Evolutionary conservation across 2,797 vertebrate species (phyloP).

Genomic region (Darevskia mixta): DNA sequence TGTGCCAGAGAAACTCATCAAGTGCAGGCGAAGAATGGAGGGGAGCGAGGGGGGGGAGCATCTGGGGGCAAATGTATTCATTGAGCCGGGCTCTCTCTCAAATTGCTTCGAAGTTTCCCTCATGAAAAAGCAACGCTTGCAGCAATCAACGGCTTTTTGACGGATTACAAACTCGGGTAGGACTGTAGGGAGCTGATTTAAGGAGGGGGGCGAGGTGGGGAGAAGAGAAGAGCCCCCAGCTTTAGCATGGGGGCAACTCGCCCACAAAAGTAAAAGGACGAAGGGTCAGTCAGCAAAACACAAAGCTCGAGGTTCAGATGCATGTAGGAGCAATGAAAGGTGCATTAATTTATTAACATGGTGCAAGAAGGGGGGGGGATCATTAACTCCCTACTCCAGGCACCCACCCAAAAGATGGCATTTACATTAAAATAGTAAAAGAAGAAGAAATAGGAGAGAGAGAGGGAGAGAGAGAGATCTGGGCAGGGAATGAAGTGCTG

Average conservation of each 20-base stretch:
- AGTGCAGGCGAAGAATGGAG: constrained; percentile 84
- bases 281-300: constrained; percentile 65
- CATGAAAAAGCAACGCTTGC: constrained; percentile 87
- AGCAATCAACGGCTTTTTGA: constrained; percentile 85
- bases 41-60: constrained; percentile 52
- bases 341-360: constrained; percentile 65
- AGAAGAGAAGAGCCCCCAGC: constrained; percentile 71
- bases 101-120: constrained; percentile 87
- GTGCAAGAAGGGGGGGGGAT: constrained; percentile 48
- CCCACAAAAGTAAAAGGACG: constrained; percentile 73
- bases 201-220: constrained; percentile 24
- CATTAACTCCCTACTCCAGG: constrained; percentile 68
- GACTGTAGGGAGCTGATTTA: constrained; percentile 69
- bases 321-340: constrained; percentile 63
- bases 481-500: constrained; percentile 1
- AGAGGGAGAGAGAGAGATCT: rapidly evolving
- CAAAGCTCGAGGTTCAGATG: constrained; percentile 70
- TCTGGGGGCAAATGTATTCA: constrained; percentile 87
- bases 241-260: constrained; percentile 72
- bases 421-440: constrained; percentile 72
- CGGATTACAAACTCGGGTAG: constrained; percentile 83
- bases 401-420: constrained; percentile 70
- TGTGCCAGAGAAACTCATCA: constrained; percentile 90
- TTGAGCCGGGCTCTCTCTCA: constrained; percentile 84
- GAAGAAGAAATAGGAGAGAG: rapidly evolving